Evolutionary conservation across 2,113 vertebrate species (phyloP), one percentile per base, ranked within the genome.

Genomic region (Myotis lucifugus): DNA sequence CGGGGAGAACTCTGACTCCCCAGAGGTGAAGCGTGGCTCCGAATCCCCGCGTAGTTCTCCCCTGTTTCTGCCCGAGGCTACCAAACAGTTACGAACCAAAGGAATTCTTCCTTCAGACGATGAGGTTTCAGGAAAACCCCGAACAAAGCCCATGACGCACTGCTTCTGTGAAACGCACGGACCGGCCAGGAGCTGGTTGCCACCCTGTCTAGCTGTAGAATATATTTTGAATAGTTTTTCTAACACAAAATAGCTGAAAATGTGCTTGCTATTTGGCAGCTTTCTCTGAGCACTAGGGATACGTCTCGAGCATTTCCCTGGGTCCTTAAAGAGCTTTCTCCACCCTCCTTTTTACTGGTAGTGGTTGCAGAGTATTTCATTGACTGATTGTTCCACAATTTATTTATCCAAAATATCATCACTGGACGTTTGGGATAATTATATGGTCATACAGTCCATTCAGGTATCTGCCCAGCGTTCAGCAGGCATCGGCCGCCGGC

Each of bases 331-430:
- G 52, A 50, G 37, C 37, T 64, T 64, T 56, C n/a, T 46, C 66
- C 11, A 27, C 27, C 29, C 52, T n/a, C 40, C 52, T 56, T 85
- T 82, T 64, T 84, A 85, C 76, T 9, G 72, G 34, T 48, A 85
- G 81, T 9, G 77, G 34, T 52, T 69, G 34, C 14, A n/a, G 59
- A 61, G 17, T 14, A 54, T 32, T 50, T 50, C 29, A 23, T 8
- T 32, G 32, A 87, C 66, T 76, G 70, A 73, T 37, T 23, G 5
- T 34, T 48, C 40, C 5, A 5, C 69, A 48, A 85, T 42, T 69
- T 37, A 77, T 40, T 93, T 83, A 77, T 56, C 69, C 42, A 56
- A 91, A 86, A 12, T 67, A 88, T 82, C 70, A 67, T 69, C 37
- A 14, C 13, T 59, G 37, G 12, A n/a, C 34, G n/a, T 74, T 94